A percentile compares a stretch with the other conserved stretches of the same genome.
These are phyloP conservation scores for Aldabrachelys gigantea DNA, from an alignment of 2,113 vertebrate genomes.

Conservation along the genomic window DNA sequence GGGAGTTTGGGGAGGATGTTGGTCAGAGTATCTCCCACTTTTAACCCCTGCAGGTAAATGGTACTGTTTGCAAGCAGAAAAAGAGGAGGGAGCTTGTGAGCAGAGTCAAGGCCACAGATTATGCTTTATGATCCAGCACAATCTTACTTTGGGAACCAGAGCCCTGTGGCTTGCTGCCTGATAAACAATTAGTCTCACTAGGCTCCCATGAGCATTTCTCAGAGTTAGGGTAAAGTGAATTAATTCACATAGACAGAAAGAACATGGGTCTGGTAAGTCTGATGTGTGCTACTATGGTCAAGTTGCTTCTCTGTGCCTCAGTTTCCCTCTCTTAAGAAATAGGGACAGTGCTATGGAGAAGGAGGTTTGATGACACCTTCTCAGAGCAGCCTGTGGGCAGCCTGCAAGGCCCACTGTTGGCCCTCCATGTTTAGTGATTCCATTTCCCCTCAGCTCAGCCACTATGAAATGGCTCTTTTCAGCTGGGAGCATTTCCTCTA, in stretches of 20 bases:
- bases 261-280: neutral
- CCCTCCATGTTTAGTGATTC: neutral
- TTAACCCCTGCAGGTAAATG: neutral
- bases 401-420: neutral
- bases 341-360: neutral
- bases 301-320: neutral
- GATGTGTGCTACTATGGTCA: neutral
- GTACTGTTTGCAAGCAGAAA: neutral
- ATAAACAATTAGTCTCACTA: neutral
- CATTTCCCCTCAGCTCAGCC: neutral
- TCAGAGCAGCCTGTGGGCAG: neutral
- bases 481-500: neutral
- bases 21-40: no score
- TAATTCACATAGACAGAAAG: neutral
- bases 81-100: neutral
- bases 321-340: neutral
- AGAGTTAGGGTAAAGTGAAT: neutral
- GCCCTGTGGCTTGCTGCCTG: neutral
- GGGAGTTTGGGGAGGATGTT: no score
- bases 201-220: neutral
- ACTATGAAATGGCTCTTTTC: neutral
- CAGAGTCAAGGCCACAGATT: neutral
- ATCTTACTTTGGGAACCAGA: neutral
- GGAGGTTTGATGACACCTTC: neutral
- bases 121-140: slow-evolving; percentile 27